Base-by-base conservation (phyloP, 2,888 invertebrate species). In the Cantharis nigra region DNA sequence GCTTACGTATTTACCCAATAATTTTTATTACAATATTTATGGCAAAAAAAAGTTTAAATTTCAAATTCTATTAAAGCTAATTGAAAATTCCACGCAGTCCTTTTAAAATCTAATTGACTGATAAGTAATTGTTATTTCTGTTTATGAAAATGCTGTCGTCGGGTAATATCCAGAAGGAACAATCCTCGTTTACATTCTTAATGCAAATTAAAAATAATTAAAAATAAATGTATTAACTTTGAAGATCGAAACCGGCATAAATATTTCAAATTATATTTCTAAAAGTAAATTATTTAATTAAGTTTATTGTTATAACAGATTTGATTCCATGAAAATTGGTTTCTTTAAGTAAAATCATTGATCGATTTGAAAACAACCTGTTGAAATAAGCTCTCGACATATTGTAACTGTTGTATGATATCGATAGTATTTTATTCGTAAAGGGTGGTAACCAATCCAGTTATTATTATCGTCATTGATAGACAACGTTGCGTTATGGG, bases 11-110 rank as follows among this genome's bases (percentile, higher is more conserved):
- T 75, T 75, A 70, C 71, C 18, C 71, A 63, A 28, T 49, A 33
- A 75, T 71, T 75, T 75, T 69, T 74, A 74, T 69, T 70, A 63
- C n/a, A 69, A 69, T 49, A 70, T 63, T 74, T 63, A 16, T 67
- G 23, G 49, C 49, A 49, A 49, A 49, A 49, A n/a, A 49, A 49
- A 49, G 49, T 49, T 49, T 49, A 49, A 49, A 49, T n/a, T 49
- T 49, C 49, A 49, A 49, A 49, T 20, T 23, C 26, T 67, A 67
- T 67, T 26, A 67, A 67, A 67, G 20, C 67, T 64, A 20, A 64
- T 64, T 23, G 18, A 18, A 64, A 64, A 64, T 65, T 20, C 11
- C 20, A 65, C 23, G 23, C 20, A 23, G 23, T 1, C 23, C 11
- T 23, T 23, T 67, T 13, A 16, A n/a, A 13, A 67, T 26, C 23